A percentile compares a stretch with the other conserved stretches of the same genome.
phyloP scores from a whole-genome alignment of 2,888 invertebrate species.

The Archaeoteleia sp. region DNA sequence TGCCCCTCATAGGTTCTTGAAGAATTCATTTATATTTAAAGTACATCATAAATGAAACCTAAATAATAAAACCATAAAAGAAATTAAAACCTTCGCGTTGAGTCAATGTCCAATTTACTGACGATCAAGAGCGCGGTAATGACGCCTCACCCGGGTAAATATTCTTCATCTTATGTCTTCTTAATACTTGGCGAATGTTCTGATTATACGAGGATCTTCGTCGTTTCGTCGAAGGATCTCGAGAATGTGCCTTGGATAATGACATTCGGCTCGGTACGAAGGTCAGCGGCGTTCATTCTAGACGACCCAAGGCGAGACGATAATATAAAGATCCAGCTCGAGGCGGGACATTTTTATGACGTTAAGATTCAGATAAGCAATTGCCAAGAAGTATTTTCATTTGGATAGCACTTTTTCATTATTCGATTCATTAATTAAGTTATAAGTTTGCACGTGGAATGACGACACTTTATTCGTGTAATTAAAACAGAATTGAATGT shows the following conservation, averaged over 20 bases:
- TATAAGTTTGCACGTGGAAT: no score
- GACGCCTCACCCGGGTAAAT: conserved; percentile 12
- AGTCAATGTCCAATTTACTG: conserved; percentile 12
- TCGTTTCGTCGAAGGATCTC: conserved; percentile 14
- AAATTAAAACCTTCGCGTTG: conserved; percentile 10
- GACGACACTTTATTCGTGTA: no score
- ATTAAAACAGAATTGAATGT: no score
- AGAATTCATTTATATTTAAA: no score
- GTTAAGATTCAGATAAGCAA: no score
- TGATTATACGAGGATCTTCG: conserved; percentile 21
- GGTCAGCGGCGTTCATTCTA: conserved; percentile 19
- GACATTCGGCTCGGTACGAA: conserved; percentile 12
- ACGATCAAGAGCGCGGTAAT: conserved; percentile 12
- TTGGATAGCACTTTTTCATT: no score
- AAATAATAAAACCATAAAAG: no score
- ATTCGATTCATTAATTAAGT: no score
- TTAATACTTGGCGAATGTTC: conserved; percentile 21
- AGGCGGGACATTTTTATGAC: not conserved
- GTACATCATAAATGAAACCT: no score
- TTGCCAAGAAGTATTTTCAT: no score
- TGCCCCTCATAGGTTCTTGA: no score
- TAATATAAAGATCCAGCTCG: conserved; percentile 8
- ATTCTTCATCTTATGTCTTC: conserved; percentile 18
- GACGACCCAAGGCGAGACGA: conserved; percentile 14
- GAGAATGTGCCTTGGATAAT: conserved; percentile 14